Conservation (phyloP, 2,888 invertebrate species). For the Corbicula japonica region DNA sequence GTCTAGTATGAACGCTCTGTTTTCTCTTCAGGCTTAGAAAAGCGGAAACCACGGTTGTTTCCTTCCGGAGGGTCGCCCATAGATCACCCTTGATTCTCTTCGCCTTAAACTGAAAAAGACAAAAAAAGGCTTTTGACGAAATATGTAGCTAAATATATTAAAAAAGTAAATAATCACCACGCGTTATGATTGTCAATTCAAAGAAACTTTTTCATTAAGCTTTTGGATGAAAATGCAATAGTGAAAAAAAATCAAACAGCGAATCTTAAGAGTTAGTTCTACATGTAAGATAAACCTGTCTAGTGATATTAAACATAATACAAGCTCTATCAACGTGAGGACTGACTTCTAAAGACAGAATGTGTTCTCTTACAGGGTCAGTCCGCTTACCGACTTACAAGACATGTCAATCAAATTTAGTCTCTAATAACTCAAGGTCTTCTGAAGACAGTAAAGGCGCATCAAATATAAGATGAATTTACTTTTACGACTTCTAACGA, state of each 20-base stretch:
- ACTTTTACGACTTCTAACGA: too few species aligned
- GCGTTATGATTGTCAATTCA: too few species aligned
- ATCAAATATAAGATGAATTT: too few species aligned
- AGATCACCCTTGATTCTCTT: conserved; percentile 40
- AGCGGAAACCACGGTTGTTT: conserved; percentile 18
- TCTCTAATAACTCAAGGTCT: too few species aligned
- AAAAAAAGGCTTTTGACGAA: neutral
- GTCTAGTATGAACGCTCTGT: conserved; percentile 30
- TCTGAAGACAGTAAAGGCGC: too few species aligned
- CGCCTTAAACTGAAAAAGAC: conserved; percentile 44
- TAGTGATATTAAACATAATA: too few species aligned
- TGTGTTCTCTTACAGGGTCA: too few species aligned
- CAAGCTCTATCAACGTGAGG: too few species aligned
- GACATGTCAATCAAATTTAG: too few species aligned
- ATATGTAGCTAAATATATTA: neutral
- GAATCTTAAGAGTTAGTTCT: neutral
- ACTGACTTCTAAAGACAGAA: too few species aligned
- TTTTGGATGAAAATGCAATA: neutral
- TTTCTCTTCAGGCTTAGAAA: conserved; percentile 27
- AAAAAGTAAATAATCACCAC: too few species aligned
- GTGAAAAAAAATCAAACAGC: neutral
- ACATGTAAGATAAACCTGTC: neutral
- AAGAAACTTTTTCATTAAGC: neutral
- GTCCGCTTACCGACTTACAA: too few species aligned
- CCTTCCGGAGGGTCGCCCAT: conserved; percentile 34